Percentiles rank a stretch among this genome's conserved stretches.
These are phyloP conservation scores for Diorhabda elongata DNA, from an alignment of 1,140 invertebrate species.

Conservation along the genomic window DNA sequence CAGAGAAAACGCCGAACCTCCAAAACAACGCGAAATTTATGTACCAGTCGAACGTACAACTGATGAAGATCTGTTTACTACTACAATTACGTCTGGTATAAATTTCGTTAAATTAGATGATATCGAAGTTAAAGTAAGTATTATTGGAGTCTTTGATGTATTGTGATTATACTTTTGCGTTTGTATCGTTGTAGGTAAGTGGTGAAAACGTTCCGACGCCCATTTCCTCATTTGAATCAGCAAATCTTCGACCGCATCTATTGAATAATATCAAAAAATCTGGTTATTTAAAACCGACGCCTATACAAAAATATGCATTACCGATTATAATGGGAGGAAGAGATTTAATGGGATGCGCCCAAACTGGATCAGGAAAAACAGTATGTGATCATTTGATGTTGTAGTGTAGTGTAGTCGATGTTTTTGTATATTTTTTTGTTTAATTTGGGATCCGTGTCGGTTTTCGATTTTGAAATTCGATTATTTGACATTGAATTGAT, in stretches of 20 bases:
- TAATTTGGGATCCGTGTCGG: too few relatives aligned
- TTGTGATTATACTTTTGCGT: background rate
- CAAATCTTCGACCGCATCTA: constrained; percentile 63
- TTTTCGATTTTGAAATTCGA: too few relatives aligned
- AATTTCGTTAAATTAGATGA: constrained; percentile 86
- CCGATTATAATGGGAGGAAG: constrained; percentile 73
- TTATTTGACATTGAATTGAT: too few relatives aligned
- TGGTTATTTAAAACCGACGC: constrained; percentile 83
- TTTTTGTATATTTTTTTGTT: too few relatives aligned
- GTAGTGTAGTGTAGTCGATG: too few relatives aligned
- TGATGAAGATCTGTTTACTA: constrained; percentile 69
- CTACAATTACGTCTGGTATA: constrained; percentile 70
- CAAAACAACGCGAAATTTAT: constrained; percentile 61
- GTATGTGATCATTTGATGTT: constrained; percentile 15
- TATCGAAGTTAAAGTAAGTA: constrained; percentile 70
- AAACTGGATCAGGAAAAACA: constrained; percentile 93
- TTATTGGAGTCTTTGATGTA: background rate
- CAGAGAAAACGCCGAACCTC: constrained; percentile 32
- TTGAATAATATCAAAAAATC: constrained; percentile 76
- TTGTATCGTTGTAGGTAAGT: constrained; percentile 55
- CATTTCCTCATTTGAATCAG: constrained; percentile 67
- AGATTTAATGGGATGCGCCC: constrained; percentile 96
- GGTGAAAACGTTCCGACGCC: constrained; percentile 63
- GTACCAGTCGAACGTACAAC: constrained; percentile 73
- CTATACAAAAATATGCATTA: constrained; percentile 88